Base-by-base conservation (phyloP, 2,797 vertebrate genomes). In the Nannoperca obscura region DNA sequence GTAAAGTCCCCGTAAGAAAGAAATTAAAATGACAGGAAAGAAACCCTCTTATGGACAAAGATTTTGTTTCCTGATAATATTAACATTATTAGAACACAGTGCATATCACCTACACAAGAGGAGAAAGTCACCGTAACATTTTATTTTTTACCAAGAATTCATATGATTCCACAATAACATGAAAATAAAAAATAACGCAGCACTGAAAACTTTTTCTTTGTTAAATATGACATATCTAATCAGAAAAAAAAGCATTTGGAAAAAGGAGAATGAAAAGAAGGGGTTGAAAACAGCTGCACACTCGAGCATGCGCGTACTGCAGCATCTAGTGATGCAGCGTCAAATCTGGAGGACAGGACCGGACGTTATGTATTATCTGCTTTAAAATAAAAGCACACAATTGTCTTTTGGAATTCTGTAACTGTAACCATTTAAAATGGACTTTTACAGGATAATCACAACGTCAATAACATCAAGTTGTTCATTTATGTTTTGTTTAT, bases 381-480 rank as follows among this genome's bases (percentile, higher is more conserved):
- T 84, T 81, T 77, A 89, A 50, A 84, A 76, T 88, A 61, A 87
- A 77, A 71, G 27, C 69, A 27, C 8, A 34, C 0, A 5, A 19
- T 50, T 19, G 5, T 0, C 36, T 24, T 55, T 20, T 10, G 40
- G 34, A 32, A n/a, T n/a, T 53, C 12, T 3, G 2, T 12, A 9
- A 19, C 47, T n/a, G 22, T 27, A 68, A 11, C n/a, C 0, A 1
- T 46, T 63, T 20, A 2, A 54, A 47, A 12, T 32, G 0, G 1
- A 20, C 14, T 65, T 40, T 4, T 17, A 5, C 9, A 3, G 9
- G 40, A 40, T 27, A 55, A 30, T 13, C 5, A n/a, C 4, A 38
- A 24, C n/a, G 7, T 5, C 40, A 57, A n/a, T 4, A 47, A 24
- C n/a, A 7, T 5, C 42, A 57, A 22, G 9, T 36, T 53, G n/a